Evolutionary conservation across 1,140 invertebrate genomes (phyloP), one percentile per base, ranked within the genome.

Genomic region (Ruditapes philippinarum): DNA sequence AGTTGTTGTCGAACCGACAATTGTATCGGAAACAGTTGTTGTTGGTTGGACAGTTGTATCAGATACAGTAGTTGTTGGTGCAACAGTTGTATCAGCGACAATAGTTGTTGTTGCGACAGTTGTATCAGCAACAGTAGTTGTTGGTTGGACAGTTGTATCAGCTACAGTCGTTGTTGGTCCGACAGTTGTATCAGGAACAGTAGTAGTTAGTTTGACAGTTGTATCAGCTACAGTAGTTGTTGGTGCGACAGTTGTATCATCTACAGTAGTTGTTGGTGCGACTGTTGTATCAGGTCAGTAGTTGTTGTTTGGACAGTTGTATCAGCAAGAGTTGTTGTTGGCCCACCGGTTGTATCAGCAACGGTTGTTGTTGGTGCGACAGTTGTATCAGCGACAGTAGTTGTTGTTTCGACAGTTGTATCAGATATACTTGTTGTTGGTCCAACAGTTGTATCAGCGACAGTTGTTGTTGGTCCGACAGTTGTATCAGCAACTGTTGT

Each of bases 31-130:
- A 31, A 51, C 76, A 7, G 65, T 33, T 76, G 87, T 49, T 54
- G 73, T 28, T 62, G 33, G 51, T 45, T n/a, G n/a, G 5, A 42
- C 68, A 19, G 68, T 22, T 38, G 88, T 42, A 65, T n/a, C 38
- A 38, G 51, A 28, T 19, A n/a, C 79, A 0, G 85, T 40, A 28
- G 85, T 51, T 36, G 79, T 25, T 65, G 90, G 2, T 51, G 38
- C n/a, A 38, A 86, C 45, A 57, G 49, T 78, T 60, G 79, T 62
- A 62, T 65, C 33, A 76, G 54, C 70, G 4, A 60, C 65, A 7
- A 28, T 65, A 31, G 60, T 65, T 5, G 60, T 33, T 12, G 60
- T 5, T 65, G 25, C 60, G 25, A 65, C 60, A 31, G 60, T 65
- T 28, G 60, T 65, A 65, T 65, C 60, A 14, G 31, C 51, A 3